Evolutionary conservation across 2,797 vertebrate genomes (phyloP).

Genomic region (Sphenodon punctatus): DNA sequence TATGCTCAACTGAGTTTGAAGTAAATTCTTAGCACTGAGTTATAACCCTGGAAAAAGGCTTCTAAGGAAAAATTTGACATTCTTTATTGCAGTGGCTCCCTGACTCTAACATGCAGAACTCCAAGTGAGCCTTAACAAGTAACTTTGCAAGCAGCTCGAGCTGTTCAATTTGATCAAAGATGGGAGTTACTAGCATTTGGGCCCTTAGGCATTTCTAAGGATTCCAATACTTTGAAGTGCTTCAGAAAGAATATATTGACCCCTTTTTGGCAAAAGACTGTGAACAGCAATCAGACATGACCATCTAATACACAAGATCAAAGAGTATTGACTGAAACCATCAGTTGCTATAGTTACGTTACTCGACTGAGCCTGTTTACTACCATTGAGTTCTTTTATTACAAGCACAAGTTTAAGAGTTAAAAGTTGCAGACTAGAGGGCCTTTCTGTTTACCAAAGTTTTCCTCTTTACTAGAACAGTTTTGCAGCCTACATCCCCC

Average conservation of each 20-base stretch:
- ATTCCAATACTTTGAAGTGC: conserved; percentile 54
- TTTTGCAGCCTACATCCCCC: conserved; percentile 39
- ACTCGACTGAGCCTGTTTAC: conserved; percentile 40
- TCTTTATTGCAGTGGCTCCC: background rate
- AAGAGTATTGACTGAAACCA: conserved; percentile 60
- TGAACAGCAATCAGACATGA: conserved; percentile 54
- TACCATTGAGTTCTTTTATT: conserved; percentile 59
- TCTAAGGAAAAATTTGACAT: background rate
- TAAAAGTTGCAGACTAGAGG: conserved; percentile 32
- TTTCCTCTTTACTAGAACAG: conserved; percentile 23
- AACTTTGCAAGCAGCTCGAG: conserved; percentile 16
- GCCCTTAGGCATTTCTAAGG: conserved; percentile 17
- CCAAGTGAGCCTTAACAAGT: background rate
- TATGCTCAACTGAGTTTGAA: too few relatives aligned
- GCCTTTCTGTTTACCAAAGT: conserved; percentile 26
- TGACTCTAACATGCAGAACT: background rate
- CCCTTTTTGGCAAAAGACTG: conserved; percentile 49
- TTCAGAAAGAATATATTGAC: conserved; percentile 59
- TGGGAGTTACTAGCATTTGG: conserved; percentile 14
- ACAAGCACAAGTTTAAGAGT: conserved; percentile 44
- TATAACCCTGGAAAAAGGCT: background rate
- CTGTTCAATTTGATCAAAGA: conserved; percentile 46
- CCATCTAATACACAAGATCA: conserved; percentile 63
- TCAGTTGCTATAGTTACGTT: conserved; percentile 55
- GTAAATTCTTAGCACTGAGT: background rate